Conservation (phyloP, 2,797 vertebrate genomes). For the Periophthalmus magnuspinnatus region DNA sequence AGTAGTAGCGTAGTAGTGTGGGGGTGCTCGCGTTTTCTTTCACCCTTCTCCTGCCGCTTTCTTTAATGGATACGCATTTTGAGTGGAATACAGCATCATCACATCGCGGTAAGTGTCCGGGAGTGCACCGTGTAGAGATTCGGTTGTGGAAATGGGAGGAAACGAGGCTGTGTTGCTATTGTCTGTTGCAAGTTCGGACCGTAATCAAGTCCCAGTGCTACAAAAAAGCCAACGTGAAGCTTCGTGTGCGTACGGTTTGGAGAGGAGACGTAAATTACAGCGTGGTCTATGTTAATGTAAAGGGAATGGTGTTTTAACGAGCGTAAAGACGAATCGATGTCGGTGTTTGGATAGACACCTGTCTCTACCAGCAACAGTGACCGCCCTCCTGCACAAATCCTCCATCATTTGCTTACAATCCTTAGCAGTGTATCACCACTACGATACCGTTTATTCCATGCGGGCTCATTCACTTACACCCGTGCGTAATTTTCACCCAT, state of each 20-base stretch:
- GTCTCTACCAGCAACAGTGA: slow-evolving; percentile 64
- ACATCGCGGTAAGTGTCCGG: slow-evolving; percentile 70
- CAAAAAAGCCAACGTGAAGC: neutral
- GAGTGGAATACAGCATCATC: slow-evolving; percentile 53
- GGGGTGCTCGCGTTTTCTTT: slow-evolving; percentile 34
- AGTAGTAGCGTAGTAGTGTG: slow-evolving; percentile 62
- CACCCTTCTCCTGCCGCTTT: slow-evolving; percentile 16
- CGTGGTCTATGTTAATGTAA: neutral
- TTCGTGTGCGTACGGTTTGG: neutral
- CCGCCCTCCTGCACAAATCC: slow-evolving; percentile 27
- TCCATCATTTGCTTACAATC: neutral
- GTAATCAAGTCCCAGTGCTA: slow-evolving; percentile 23
- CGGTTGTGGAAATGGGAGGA: slow-evolving; percentile 20
- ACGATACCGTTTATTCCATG: neutral
- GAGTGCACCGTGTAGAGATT: slow-evolving; percentile 13
- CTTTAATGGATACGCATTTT: slow-evolving; percentile 68
- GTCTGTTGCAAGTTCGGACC: slow-evolving; percentile 73
- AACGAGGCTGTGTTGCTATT: slow-evolving; percentile 67
- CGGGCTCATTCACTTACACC: slow-evolving; percentile 6
- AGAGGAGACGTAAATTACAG: neutral
- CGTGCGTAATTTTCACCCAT: slow-evolving; percentile 22
- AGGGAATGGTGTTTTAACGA: slow-evolving; percentile 4
- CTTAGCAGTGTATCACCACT: neutral
- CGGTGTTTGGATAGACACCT: slow-evolving; percentile 62
- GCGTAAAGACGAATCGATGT: slow-evolving; percentile 21